A percentile compares a stretch with the other conserved stretches of the same genome.
phyloP scores from a whole-genome alignment of 2,113 vertebrate genomes.

The Siphamia tubifer region DNA sequence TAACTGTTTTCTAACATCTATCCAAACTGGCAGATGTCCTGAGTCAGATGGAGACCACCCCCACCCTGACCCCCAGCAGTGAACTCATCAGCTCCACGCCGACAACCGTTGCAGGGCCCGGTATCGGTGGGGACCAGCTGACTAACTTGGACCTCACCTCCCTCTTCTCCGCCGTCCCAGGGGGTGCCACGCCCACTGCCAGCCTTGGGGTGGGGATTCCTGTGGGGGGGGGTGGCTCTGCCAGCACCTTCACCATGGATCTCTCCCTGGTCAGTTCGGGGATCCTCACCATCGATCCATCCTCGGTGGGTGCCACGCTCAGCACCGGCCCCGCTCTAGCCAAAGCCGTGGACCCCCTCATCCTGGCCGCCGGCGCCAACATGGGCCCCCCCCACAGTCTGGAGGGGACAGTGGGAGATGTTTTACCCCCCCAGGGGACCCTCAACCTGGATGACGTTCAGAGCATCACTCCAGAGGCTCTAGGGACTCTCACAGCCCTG shows the following conservation, averaged over 20 bases:
- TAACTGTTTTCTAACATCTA: neutral
- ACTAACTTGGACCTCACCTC: conserved; percentile 89
- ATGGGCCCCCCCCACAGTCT: conserved; percentile 80
- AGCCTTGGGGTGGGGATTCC: conserved; percentile 60
- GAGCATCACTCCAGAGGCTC: conserved; percentile 85
- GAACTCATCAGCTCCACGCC: conserved; percentile 87
- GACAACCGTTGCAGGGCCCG: conserved; percentile 80
- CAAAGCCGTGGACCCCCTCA: conserved; percentile 87
- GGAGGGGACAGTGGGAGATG: conserved; percentile 82
- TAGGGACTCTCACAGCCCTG: conserved; percentile 85
- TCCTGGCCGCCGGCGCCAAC: conserved; percentile 83
- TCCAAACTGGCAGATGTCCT: conserved; percentile 82
- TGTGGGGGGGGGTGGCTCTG: conserved; percentile 52
- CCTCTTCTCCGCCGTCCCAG: conserved; percentile 86
- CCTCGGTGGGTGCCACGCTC: conserved; percentile 82
- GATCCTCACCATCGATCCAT: conserved; percentile 90
- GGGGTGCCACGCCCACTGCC: conserved; percentile 45
- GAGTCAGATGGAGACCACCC: conserved; percentile 86
- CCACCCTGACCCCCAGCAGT: conserved; percentile 88
- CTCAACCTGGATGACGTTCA: conserved; percentile 88
- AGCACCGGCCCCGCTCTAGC: conserved; percentile 72
- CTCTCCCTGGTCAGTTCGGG: conserved; percentile 87
- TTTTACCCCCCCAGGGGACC: conserved; percentile 87
- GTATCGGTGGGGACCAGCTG: conserved; percentile 82
- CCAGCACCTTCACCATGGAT: conserved; percentile 81